Evolutionary conservation across 37 sponge, comb jelly and placozoan species (phyloP), one percentile per base, ranked within the genome.

Genomic region (Beroe forskalii): DNA sequence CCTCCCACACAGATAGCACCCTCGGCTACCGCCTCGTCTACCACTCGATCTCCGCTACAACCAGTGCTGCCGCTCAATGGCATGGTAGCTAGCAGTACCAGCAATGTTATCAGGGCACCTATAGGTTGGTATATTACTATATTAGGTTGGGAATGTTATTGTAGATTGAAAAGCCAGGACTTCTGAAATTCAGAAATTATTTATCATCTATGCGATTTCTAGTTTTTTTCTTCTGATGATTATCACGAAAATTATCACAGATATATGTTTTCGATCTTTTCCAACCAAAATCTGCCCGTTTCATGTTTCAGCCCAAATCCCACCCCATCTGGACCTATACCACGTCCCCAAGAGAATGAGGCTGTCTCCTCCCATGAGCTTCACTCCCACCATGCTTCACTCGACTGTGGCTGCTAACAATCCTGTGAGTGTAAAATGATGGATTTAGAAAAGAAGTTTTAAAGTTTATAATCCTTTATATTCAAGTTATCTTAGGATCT

Each of bases 311-410:
- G 72, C 72, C 9, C 72, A 69, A 17, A 69, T 69, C 72, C 72
- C 72, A 1, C 32, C 72, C 32, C 72, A 69, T 37, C 72, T 69
- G 36, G 72, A 69, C 32, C 32, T 69, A 19, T 69, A 69, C 72
- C 72, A 69, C 32, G 72, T 69, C 32, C 72, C 72, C 4, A 69
- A 69, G 38, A 32, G 72, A 33, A 69, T 69, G 72, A 32, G 72
- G 32, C 72, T 69, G 38, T 69, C 72, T 8, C 72, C 72, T 36
- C 72, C 72, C 4, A 48, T 48, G 55, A 69, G 39, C 38, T 69
- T 69, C 72, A 32, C 72, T 69, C 72, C 72, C 4, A 69, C 72
- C 38, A 69, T 69, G 72, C 72, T 69, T 35, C 72, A 69, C 72
- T 69, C 72, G 1, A 69, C 72, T 36, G 72, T 69, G 17, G 12